Percentiles rank a stretch among this genome's conserved stretches.
phyloP scores from a whole-genome alignment of 1,140 invertebrate species.

The Listronotus oregonensis region DNA sequence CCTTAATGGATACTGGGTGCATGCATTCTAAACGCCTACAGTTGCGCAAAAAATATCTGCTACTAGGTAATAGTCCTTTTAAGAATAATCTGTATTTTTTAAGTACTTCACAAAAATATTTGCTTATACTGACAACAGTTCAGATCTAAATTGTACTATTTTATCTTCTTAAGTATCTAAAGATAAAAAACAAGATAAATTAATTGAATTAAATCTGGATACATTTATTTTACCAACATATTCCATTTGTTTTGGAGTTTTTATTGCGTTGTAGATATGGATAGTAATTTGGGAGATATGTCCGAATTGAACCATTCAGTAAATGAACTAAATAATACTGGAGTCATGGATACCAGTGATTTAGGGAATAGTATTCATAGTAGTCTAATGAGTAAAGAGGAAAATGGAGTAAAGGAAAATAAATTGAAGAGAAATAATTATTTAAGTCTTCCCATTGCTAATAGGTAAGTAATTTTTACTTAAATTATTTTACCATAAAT shows the following conservation, averaged over 20 bases:
- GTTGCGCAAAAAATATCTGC: too few species aligned
- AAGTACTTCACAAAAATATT: too few species aligned
- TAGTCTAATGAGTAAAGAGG: slow-evolving; percentile 22
- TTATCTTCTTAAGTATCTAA: too few species aligned
- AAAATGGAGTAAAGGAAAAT: not conserved
- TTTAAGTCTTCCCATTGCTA: slow-evolving; percentile 16
- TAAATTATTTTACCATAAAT: too few species aligned
- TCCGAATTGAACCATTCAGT: slow-evolving; percentile 13
- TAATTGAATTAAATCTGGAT: too few species aligned
- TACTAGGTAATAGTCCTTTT: too few species aligned
- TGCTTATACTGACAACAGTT: too few species aligned
- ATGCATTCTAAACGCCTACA: too few species aligned
- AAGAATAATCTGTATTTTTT: too few species aligned
- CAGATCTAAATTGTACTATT: too few species aligned
- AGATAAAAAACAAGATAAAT: too few species aligned
- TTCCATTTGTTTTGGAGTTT: not conserved
- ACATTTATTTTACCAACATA: not conserved
- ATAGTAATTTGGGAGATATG: slow-evolving; percentile 29
- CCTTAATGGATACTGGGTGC: too few species aligned
- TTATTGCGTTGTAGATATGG: slow-evolving; percentile 28
- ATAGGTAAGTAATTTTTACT: slow-evolving; percentile 12
- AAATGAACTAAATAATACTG: not conserved
- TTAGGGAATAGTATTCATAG: slow-evolving; percentile 32
- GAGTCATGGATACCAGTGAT: slow-evolving; percentile 33
- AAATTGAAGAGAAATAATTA: not conserved